A percentile compares a stretch with the other conserved stretches of the same genome.
Conservation (phyloP, 2,888 invertebrate genomes). For the Steinernema hermaphroditum region DNA sequence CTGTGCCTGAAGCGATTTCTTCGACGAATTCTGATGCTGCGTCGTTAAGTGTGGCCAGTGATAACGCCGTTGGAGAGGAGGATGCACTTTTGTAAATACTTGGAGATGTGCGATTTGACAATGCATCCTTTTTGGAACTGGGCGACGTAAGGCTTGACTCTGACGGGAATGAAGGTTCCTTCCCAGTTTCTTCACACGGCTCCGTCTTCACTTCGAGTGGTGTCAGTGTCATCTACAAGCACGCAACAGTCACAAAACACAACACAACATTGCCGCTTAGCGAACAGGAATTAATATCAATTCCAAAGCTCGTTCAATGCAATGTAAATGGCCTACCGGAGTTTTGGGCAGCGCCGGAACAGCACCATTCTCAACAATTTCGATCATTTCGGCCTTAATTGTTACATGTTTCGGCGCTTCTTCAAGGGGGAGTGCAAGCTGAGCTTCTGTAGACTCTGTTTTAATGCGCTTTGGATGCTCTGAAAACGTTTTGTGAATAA, state of each 20-base stretch:
- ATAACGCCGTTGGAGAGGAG: background rate
- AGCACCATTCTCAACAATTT: background rate
- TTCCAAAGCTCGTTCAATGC: too few species aligned
- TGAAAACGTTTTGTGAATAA: background rate
- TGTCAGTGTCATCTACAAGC: background rate
- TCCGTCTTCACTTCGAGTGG: slow-evolving; percentile 1
- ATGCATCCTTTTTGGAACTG: background rate
- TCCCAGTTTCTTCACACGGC: background rate
- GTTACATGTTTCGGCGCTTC: background rate
- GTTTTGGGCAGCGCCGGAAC: background rate
- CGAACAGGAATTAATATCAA: background rate
- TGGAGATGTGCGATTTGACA: background rate
- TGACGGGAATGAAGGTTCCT: background rate
- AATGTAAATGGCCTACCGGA: background rate
- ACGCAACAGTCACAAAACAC: slow-evolving; percentile 19
- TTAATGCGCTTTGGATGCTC: slow-evolving; percentile 3
- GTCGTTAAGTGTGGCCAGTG: background rate
- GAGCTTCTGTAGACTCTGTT: too few species aligned
- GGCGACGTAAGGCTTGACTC: background rate
- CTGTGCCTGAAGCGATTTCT: slow-evolving; percentile 2
- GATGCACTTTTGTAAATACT: background rate
- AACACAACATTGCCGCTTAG: background rate
- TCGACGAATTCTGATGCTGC: background rate
- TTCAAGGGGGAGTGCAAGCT: too few species aligned
- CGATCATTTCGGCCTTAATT: background rate